Evolutionary conservation across 2,888 invertebrate genomes (phyloP).

Genomic region (Thera obeliscata): DNA sequence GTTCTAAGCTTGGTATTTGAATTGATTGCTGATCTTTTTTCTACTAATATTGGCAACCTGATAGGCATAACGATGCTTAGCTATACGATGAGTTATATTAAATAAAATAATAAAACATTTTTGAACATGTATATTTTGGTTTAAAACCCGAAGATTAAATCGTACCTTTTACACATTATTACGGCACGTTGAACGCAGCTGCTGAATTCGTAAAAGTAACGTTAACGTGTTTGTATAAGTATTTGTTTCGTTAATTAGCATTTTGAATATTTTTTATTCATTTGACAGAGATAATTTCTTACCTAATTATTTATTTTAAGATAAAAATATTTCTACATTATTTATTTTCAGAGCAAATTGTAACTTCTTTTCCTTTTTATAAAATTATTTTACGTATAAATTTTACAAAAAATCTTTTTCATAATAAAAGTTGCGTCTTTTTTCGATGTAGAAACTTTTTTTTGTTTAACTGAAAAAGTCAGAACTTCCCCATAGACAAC

Average conservation of each 20-base stretch:
- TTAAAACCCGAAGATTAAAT: slow-evolving; percentile 57
- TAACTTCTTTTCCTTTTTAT: too few species aligned
- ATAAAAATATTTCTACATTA: too few species aligned
- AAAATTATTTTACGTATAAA: too few species aligned
- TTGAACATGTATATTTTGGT: slow-evolving; percentile 68
- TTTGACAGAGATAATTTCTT: too few species aligned
- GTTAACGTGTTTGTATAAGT: slow-evolving; percentile 37
- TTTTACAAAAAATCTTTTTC: too few species aligned
- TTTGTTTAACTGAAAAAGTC: not conserved
- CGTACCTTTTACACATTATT: slow-evolving; percentile 56
- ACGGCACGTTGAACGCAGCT: slow-evolving; percentile 65
- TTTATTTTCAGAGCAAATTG: too few species aligned
- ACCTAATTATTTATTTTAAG: too few species aligned
- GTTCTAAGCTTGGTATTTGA: not conserved
- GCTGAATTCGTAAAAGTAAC: slow-evolving; percentile 52
- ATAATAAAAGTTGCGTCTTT: too few species aligned
- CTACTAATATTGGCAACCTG: not conserved
- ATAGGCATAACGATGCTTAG: too few species aligned
- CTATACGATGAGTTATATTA: too few species aligned
- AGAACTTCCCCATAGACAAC: slow-evolving; percentile 31
- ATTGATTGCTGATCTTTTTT: not conserved
- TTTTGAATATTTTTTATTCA: too few species aligned
- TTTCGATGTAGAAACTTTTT: too few species aligned
- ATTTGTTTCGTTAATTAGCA: slow-evolving; percentile 29
- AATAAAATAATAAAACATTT: not conserved